Conservation (phyloP, 2,888 invertebrate genomes). For the Tetheella fluctuosa region DNA sequence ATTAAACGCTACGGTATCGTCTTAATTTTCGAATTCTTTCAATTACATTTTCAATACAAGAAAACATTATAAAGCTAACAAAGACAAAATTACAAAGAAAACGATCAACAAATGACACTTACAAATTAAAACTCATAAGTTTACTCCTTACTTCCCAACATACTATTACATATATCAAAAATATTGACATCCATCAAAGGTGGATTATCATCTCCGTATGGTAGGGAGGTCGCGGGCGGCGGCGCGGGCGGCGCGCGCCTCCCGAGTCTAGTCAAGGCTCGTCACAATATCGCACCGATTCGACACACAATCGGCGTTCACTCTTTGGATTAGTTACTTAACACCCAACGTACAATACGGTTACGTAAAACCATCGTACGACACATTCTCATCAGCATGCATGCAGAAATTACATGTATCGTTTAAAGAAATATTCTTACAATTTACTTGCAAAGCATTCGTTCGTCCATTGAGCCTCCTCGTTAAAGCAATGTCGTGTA, state of each 20-base stretch:
- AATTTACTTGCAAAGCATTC: slow-evolving; percentile 63
- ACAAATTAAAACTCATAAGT: slow-evolving; percentile 80
- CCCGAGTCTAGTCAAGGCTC: slow-evolving; percentile 47
- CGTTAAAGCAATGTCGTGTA: slow-evolving; percentile 64
- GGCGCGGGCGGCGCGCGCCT: slow-evolving; percentile 21
- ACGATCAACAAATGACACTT: slow-evolving; percentile 82
- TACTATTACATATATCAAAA: slow-evolving; percentile 73
- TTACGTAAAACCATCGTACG: slow-evolving; percentile 51
- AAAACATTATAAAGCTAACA: slow-evolving; percentile 81
- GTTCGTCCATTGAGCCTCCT: slow-evolving; percentile 71
- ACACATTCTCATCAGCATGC: slow-evolving; percentile 50
- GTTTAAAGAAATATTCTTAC: slow-evolving; percentile 57
- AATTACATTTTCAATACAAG: slow-evolving; percentile 65
- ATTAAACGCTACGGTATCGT: slow-evolving; percentile 65
- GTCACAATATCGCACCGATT: slow-evolving; percentile 45
- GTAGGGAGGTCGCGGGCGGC: slow-evolving; percentile 22
- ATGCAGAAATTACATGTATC: slow-evolving; percentile 60
- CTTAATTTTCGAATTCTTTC: slow-evolving; percentile 58
- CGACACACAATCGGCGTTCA: slow-evolving; percentile 52
- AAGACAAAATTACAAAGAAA: slow-evolving; percentile 82
- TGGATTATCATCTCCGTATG: slow-evolving; percentile 50
- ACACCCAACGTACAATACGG: slow-evolving; percentile 51
- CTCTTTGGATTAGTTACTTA: slow-evolving; percentile 71
- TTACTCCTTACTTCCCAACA: slow-evolving; percentile 76
- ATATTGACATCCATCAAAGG: slow-evolving; percentile 62